Evolutionary conservation across 2,113 vertebrate genomes (phyloP).

Genomic region (Alosa alosa): DNA sequence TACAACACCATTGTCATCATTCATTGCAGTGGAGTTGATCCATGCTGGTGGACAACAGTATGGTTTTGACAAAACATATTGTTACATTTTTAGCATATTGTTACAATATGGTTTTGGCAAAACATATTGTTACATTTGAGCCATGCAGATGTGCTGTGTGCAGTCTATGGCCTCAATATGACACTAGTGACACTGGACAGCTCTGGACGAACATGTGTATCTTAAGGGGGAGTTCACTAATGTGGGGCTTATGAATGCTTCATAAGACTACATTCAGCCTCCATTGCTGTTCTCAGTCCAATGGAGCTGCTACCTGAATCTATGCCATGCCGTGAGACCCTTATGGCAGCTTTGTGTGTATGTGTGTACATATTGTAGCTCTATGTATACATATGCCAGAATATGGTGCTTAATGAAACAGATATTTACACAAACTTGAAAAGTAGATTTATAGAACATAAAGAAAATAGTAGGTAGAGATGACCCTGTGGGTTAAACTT

Average conservation of each 20-base stretch:
- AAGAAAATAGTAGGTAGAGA: not conserved
- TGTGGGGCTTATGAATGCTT: not conserved
- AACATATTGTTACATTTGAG: conserved; percentile 41
- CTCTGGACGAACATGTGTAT: conserved; percentile 14
- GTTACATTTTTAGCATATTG: conserved; percentile 12
- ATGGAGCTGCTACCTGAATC: not conserved
- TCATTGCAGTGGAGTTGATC: conserved; percentile 38
- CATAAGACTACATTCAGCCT: conserved; percentile 2
- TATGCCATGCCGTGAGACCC: not conserved
- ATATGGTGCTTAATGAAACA: not conserved
- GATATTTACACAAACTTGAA: not conserved
- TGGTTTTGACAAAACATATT: conserved; percentile 47
- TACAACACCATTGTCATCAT: conserved; percentile 36
- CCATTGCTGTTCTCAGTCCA: not conserved
- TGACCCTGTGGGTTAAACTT: not conserved
- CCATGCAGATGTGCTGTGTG: conserved; percentile 39
- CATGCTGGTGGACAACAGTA: conserved; percentile 42
- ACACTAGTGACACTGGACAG: conserved; percentile 3
- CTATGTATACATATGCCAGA: not conserved
- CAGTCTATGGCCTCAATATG: conserved; percentile 43
- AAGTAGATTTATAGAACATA: not conserved
- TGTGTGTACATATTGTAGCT: not conserved
- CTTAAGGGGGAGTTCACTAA: not conserved
- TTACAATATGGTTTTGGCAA: conserved; percentile 13
- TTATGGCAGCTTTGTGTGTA: conserved; percentile 12